Percentiles rank a stretch among this genome's conserved stretches.
These are phyloP conservation scores for Drosophila melanica DNA, from an alignment of 1,140 invertebrate species.

Conservation along the genomic window DNA sequence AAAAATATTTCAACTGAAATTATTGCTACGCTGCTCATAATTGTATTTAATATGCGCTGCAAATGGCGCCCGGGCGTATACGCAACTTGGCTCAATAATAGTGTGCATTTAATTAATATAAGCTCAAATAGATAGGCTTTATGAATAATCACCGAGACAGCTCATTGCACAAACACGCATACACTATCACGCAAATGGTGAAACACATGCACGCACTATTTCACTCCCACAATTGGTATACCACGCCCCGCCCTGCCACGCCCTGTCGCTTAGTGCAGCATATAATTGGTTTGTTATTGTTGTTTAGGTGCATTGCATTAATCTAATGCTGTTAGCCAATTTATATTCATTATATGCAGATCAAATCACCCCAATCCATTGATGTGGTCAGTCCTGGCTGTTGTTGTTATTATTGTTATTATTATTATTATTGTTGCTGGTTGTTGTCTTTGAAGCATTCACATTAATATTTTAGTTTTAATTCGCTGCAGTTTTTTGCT, in stretches of 20 bases:
- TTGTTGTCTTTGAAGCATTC: background rate
- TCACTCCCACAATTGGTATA: no score
- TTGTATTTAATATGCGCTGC: conserved; percentile 14
- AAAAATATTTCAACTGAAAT: conserved; percentile 1
- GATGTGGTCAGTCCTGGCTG: conserved; percentile 15
- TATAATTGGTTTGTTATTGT: conserved; percentile 5
- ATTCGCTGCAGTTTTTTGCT: conserved; percentile 47
- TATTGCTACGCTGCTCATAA: conserved; percentile 34
- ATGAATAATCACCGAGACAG: conserved; percentile 63
- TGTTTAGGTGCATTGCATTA: conserved; percentile 49
- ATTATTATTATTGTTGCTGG: conserved; percentile 8
- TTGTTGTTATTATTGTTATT: conserved; percentile 14
- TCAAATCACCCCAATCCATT: conserved; percentile 15
- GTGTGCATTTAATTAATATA: conserved; percentile 76
- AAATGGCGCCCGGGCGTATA: conserved; percentile 23
- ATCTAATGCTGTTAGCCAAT: conserved; percentile 75
- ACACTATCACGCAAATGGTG: background rate
- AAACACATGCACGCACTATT: background rate
- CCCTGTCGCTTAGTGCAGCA: background rate
- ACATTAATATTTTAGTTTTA: conserved; percentile 40
- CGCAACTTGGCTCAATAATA: conserved; percentile 56
- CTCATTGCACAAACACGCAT: background rate
- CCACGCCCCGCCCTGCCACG: background rate
- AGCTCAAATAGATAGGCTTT: conserved; percentile 56
- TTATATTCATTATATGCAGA: conserved; percentile 67